Base-by-base conservation (phyloP, 1,140 invertebrate genomes). In the Hycleus cichorii region DNA sequence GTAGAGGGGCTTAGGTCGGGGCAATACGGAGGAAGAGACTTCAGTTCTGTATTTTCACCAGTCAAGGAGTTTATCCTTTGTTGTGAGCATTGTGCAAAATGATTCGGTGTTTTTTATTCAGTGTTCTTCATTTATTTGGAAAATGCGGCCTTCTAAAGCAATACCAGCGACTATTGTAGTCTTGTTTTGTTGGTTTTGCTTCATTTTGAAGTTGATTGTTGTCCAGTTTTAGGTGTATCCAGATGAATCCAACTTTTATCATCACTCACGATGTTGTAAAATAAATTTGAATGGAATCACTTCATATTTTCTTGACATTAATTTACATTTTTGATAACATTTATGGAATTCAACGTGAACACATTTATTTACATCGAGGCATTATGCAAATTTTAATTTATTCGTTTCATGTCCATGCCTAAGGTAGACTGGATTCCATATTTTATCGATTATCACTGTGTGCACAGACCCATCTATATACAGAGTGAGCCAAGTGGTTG, bases 1-100 rank as follows among this genome's bases (percentile, higher is more conserved):
- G 71, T 57, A 49, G 71, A 74, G 60, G 69, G 72, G 53, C 66
- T 62, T 40, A 75, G 50, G 59, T 75, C 70, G 24, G 73, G 68
- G 8, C 66, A 72, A 47, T 74, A 75, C 0, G 62, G 60, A 9
- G 71, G 66, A 47, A 72, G 57, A 40, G 6, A 10, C 47, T 54
- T 53, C 42, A 59, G 54, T 47, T 53, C 57, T 6, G 47, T 46
- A 67, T 59, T 26, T 54, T 59, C 6, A 39, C 40, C 46, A n/a
- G 26, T 46, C 43, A 53, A 59, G 54, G 8, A 59, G 3, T 46
- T 43, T 9, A 4, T 46, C 54, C 27, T 59, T 54, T 52, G 43
- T 46, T 32, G n/a, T 3, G 49, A 18, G 55, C 59, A 52, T 58
- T 58, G 56, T 62, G 56, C 39, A 62, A 42, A 58, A 53, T 54